phyloP scores from a whole-genome alignment of 1,140 invertebrate species.

The Drosophila rufa region DNA sequence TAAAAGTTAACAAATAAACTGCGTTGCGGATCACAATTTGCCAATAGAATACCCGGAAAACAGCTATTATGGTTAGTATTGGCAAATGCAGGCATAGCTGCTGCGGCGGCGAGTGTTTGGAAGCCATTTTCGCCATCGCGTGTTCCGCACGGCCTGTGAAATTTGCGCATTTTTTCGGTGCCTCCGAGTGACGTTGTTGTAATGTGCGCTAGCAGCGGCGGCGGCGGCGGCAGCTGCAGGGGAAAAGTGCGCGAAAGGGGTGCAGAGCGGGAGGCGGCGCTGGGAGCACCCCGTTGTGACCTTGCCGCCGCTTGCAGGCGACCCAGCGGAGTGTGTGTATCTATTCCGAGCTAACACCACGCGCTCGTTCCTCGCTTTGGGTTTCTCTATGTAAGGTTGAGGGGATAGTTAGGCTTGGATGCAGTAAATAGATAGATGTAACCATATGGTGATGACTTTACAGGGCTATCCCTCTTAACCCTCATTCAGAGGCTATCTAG shows the following conservation, averaged over 20 bases:
- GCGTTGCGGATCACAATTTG: conserved; percentile 15
- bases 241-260: conserved; percentile 8
- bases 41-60: conserved; percentile 22
- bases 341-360: conserved; percentile 27
- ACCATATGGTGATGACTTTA: conserved; percentile 12
- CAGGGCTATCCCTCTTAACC: neutral
- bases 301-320: conserved; percentile 23
- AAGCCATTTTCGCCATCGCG: neutral
- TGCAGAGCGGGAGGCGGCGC: neutral
- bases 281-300: conserved; percentile 32
- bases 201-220: conserved; percentile 4
- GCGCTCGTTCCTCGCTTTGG: conserved; percentile 8
- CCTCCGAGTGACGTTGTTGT: conserved; percentile 16
- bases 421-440: neutral
- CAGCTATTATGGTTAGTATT: conserved; percentile 35
- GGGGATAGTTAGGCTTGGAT: neutral
- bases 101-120: neutral
- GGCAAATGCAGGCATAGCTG: neutral
- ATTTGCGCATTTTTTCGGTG: conserved; percentile 41
- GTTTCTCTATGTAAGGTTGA: neutral
- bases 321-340: conserved; percentile 42
- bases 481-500: neutral
- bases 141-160: conserved; percentile 5
- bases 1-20: conserved; percentile 35
- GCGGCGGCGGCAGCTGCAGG: neutral